Conservation (phyloP, 2,888 invertebrate genomes). For the Pseudanteris insignis region DNA sequence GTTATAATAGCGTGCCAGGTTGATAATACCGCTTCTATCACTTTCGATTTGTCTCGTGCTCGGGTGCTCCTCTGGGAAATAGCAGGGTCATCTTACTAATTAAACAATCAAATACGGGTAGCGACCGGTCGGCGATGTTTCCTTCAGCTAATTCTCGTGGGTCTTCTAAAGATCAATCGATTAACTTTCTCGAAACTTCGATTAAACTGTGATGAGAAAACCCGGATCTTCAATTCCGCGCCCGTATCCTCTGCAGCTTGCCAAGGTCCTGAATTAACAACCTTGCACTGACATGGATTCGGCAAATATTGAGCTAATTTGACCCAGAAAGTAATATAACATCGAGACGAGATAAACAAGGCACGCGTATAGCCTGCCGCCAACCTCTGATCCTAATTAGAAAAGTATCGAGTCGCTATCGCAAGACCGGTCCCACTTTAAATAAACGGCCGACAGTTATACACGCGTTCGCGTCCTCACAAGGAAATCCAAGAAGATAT, state of each 20-base stretch:
- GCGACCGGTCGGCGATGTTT: constrained; percentile 49
- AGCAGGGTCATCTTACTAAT: constrained; percentile 65
- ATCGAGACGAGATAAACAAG: constrained; percentile 17
- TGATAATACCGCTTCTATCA: constrained; percentile 42
- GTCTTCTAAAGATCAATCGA: constrained; percentile 58
- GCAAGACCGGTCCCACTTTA: constrained; percentile 7
- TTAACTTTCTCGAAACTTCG: constrained; percentile 60
- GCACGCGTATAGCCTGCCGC: constrained; percentile 6
- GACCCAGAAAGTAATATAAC: constrained; percentile 28
- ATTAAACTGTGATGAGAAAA: constrained; percentile 51
- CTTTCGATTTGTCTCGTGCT: constrained; percentile 49
- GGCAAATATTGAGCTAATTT: constrained; percentile 56
- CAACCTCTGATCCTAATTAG: constrained; percentile 1
- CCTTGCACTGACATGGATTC: constrained; percentile 20
- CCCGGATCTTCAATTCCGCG: constrained; percentile 39
- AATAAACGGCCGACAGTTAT: constrained; percentile 31
- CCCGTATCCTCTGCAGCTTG: constrained; percentile 39
- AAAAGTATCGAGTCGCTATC: constrained; percentile 14
- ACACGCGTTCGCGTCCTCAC: constrained; percentile 42
- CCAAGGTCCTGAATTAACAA: constrained; percentile 41
- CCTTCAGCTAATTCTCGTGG: constrained; percentile 53
- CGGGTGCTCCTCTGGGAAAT: constrained; percentile 51
- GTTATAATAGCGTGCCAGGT: constrained; percentile 37
- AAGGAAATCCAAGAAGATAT: constrained; percentile 41
- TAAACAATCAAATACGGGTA: constrained; percentile 67